Base-by-base conservation (phyloP, 35 echinoderm and acorn worm species). In the Chiridota heheva region DNA sequence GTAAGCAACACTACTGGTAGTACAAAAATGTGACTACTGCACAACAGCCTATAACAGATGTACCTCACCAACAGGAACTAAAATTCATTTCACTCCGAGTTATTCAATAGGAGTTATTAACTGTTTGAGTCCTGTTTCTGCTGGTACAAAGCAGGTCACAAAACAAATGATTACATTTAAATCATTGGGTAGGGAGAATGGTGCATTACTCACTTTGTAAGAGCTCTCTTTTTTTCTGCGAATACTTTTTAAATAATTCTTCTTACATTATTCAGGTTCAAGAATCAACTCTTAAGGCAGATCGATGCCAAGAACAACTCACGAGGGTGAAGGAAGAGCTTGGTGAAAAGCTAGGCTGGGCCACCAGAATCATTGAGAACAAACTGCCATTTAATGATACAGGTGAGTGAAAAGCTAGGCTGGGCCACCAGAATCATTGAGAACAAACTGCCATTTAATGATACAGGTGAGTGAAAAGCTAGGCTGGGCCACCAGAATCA, bases 321-420 rank as follows among this genome's bases (percentile, higher is more conserved):
- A 58, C 45, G 27, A 89, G 74, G 29, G 63, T 78, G 38, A 42
- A 91, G 72, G 78, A 97, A 33, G 95, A 92, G 15, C 67, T 98
- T 6, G 88, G 84, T n/a, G 49, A 37, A 33, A 91, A 88, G 81
- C 73, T 98, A 25, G 69, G 83, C 22, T 88, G 85, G 85, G 89
- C 89, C n/a, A 91, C 72, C 80, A 80, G 78, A 29, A 91, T 91
- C 32, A 98, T 98, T 40, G 63, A 87, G 58, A 85, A 87, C 47
- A 91, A 98, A 58, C 62, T 98, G 82, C 84, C 95, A 27, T 98
- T 98, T 69, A 98, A 98, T 89, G 95, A 98, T 72, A 91, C 90
- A 63, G 95, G 95, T 98, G 16, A 88, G 73, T 60, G 41, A n/a
- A n/a, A 91, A 88, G 81, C 73, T 98, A 25, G 69, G 83, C 22